These are phyloP conservation scores for Mormyrus proboscirostris DNA, from an alignment of 2,797 vertebrate genomes.

Conservation along the genomic window DNA sequence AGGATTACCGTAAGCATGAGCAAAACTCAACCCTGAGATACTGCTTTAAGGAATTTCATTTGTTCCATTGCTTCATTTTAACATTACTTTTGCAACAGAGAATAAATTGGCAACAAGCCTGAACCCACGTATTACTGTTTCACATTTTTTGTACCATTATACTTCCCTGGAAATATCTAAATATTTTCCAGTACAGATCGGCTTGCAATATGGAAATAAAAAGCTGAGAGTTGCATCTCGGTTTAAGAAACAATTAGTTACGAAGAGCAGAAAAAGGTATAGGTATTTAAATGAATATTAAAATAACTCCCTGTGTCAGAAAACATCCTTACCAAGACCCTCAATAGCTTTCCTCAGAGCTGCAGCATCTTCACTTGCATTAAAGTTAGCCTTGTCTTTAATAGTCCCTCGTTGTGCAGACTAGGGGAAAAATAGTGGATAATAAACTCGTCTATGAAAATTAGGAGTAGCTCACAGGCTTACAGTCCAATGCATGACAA, in stretches of 20 bases:
- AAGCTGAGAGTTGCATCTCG: background rate
- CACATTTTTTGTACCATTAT: background rate
- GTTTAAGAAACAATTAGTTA: background rate
- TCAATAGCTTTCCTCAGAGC: constrained; percentile 68
- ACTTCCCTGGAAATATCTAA: background rate
- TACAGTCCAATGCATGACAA: background rate
- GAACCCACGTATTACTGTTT: background rate
- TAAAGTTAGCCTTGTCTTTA: constrained; percentile 66
- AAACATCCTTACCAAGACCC: constrained; percentile 62
- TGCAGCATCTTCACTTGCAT: constrained; percentile 64
- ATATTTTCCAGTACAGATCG: background rate
- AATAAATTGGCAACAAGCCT: background rate
- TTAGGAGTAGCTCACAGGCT: background rate
- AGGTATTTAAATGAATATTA: background rate
- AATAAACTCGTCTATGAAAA: background rate
- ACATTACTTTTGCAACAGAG: background rate
- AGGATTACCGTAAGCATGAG: background rate
- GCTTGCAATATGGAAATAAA: background rate
- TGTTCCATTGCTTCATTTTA: background rate
- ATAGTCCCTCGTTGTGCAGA: constrained; percentile 65
- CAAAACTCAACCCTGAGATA: background rate
- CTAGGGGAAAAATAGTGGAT: constrained; percentile 43
- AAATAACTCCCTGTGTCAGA: background rate
- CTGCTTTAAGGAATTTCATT: background rate
- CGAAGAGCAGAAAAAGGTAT: background rate